Evolutionary conservation across 2,888 invertebrate species (phyloP), one percentile per base, ranked within the genome.

Genomic region (Meteorus cinctellus): DNA sequence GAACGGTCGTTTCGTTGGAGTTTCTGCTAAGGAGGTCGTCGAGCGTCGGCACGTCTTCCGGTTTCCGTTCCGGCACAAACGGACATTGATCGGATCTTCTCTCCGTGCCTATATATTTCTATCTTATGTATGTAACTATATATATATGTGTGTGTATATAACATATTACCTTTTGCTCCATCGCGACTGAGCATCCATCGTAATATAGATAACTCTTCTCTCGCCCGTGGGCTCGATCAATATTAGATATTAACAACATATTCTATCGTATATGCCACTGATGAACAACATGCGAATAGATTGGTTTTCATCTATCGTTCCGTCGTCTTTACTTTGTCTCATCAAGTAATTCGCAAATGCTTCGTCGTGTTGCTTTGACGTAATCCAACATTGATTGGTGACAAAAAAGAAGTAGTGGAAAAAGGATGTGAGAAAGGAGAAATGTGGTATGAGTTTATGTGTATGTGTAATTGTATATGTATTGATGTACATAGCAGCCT

Each of bases 1-100:
- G 19, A 55, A 81, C 78, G 75, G 78, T 69, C 60, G 51, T 76
- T 69, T 62, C 31, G 14, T 77, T 78, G 77, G 76, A 70, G 84
- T 73, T 68, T 79, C 78, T 83, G 77, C 83, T 83, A 86, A 86
- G 84, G 85, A 85, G 82, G 82, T 85, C 55, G 55, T 55, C 84
- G 84, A 82, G 82, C 81, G 62, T 72, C 63, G 74, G 81, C 82
- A 81, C 79, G 82, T 83, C 83, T 85, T 86, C 82, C 84, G 81
- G 82, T 82, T 75, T 78, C 68, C 62, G 72, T 69, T 51, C 69
- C 69, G 72, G 72, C 72, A 77, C 75, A 78, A 78, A 81, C 77
- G 81, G 83, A 82, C 85, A 82, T 83, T 84, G 84, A 86, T 87
- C 83, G 84, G 81, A 84, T 84, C 82, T 82, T 73, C 70, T 19